These are phyloP conservation scores for Polypterus bichir DNA, from an alignment of 2,113 vertebrate genomes.

Conservation along the genomic window DNA sequence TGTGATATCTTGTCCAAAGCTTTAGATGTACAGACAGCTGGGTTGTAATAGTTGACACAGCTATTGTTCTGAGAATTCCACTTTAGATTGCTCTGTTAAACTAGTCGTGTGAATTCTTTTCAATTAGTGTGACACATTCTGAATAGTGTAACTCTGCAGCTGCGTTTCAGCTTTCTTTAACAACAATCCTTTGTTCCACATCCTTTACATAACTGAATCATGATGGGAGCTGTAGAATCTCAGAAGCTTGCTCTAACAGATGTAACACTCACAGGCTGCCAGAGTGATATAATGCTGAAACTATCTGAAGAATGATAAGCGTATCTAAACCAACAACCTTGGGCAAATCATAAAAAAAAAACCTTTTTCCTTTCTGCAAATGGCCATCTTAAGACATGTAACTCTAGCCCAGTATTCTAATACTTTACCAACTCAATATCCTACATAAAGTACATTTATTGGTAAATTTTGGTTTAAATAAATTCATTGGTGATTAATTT, in stretches of 20 bases:
- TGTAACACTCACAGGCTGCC: conserved; percentile 32
- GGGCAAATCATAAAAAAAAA: conserved; percentile 31
- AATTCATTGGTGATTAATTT: no score
- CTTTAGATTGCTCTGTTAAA: not conserved
- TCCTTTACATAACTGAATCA: not conserved
- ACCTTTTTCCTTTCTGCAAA: conserved; percentile 25
- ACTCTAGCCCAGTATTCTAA: no score
- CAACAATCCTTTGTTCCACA: conserved; percentile 1
- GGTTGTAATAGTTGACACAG: no score
- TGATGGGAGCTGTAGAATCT: conserved; percentile 15
- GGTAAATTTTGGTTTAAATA: no score
- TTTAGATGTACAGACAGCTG: no score
- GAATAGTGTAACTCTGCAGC: not conserved
- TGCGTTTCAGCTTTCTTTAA: not conserved
- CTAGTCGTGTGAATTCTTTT: not conserved
- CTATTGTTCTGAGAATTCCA: not conserved
- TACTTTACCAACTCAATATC: no score
- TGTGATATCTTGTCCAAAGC: no score
- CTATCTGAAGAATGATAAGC: conserved; percentile 45
- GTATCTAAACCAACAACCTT: conserved; percentile 46
- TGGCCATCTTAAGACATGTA: no score
- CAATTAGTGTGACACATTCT: not conserved
- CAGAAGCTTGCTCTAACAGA: conserved; percentile 33
- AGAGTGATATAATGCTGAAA: conserved; percentile 40
- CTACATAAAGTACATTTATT: no score